Base-by-base conservation (phyloP, 2,888 invertebrate genomes). In the Hirtodrosophila confusa region DNA sequence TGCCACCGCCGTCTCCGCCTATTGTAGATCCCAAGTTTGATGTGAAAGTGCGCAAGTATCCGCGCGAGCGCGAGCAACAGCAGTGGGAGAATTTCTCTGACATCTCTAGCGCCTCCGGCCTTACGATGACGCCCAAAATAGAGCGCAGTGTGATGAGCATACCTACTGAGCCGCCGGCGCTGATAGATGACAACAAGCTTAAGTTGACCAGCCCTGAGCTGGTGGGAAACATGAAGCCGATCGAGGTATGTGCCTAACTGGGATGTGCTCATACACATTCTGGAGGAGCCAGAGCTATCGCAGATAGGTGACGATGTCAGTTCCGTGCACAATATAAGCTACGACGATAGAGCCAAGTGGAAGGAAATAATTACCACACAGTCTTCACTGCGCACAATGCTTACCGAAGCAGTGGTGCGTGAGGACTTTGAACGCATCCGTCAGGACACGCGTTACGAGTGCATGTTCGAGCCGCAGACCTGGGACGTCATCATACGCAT, bases 401-500 rank as follows among this genome's bases (percentile, higher is more conserved):
- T 98, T 33, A 96, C 96, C 0, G 94, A 96, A 86, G 96, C 97
- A 0, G 94, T 95, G 10, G 95, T 96, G 0, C 93, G 95, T 17
- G 97, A 98, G 90, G 97, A 98, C 91, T 97, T 95, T 91, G 95
- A 96, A 86, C 92, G 96, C 10, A 96, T 98, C 48, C 94, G 97
- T 3, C 94, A 94, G 70, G 97, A 97, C 85, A 93, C 94, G 5
- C 93, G 96, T 58, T 98, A 97, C 90, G 95, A 95, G 56, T 94
- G 94, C 29, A 92, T 98, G 9, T 98, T 97, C 91, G 94, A 96
- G 48, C 96, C 97, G 0, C 95, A 95, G 50, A 97, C 97, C 88
- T 98, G 98, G 98, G 97, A 98, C 89, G 96, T 97, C 29, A 97
- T 98, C 74, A 96, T 98, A 33, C 93, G 97, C 27, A 96, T 96